Conservation (phyloP, 2,888 invertebrate genomes). For the Colostygia pectinataria region DNA sequence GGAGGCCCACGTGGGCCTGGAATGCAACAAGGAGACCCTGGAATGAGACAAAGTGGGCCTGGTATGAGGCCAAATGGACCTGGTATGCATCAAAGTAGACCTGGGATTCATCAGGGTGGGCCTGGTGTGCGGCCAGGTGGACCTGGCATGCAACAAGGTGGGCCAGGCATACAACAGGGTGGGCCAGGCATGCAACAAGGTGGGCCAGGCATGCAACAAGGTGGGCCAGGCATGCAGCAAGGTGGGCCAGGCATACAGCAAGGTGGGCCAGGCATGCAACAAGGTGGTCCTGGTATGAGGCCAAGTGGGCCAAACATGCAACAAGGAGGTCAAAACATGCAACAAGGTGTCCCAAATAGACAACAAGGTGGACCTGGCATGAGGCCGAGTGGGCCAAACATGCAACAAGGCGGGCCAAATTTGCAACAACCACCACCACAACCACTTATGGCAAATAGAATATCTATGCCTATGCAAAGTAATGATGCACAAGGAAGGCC, state of each 20-base stretch:
- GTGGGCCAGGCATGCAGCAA: slow-evolving; percentile 43
- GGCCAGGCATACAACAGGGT: slow-evolving; percentile 24
- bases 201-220: slow-evolving; percentile 55
- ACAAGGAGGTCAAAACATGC: slow-evolving; percentile 23
- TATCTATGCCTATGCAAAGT: slow-evolving; percentile 7
- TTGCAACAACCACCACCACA: slow-evolving; percentile 16
- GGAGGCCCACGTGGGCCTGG: slow-evolving; percentile 9
- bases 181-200: slow-evolving; percentile 32
- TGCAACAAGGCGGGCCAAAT: slow-evolving; percentile 15
- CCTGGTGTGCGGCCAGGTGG: slow-evolving; percentile 14
- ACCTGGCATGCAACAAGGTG: slow-evolving; percentile 12
- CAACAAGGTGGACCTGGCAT: slow-evolving; percentile 24
- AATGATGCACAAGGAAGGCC: slow-evolving; percentile 17
- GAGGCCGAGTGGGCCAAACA: slow-evolving; percentile 18
- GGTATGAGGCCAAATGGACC: slow-evolving; percentile 35
- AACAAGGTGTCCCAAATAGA: slow-evolving; percentile 25
- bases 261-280: slow-evolving; percentile 23
- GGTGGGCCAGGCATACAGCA: slow-evolving; percentile 16
- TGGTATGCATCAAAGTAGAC: slow-evolving; percentile 19
- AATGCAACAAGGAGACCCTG: slow-evolving; percentile 8
- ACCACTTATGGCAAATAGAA: slow-evolving; percentile 18
- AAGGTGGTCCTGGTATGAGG: slow-evolving; percentile 16
- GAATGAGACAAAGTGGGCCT: slow-evolving; percentile 12
- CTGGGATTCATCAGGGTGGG: slow-evolving; percentile 13
- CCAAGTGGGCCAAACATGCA: slow-evolving; percentile 54